These are phyloP conservation scores for Drosophila prostipennis DNA, from an alignment of 2,888 invertebrate genomes.

Conservation along the genomic window DNA sequence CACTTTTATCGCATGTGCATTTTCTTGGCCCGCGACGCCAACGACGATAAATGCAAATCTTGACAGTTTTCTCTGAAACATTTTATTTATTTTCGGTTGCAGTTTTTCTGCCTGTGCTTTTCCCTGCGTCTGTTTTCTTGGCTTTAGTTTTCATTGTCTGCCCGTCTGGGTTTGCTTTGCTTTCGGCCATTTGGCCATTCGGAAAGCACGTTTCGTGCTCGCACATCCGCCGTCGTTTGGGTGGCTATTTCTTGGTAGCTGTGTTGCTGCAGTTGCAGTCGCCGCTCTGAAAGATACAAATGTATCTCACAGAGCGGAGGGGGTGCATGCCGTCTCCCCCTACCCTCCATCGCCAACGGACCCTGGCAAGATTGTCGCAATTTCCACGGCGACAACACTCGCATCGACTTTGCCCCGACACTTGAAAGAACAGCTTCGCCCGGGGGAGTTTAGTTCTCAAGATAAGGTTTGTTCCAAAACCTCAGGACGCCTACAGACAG, in stretches of 20 bases:
- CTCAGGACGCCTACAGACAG: background rate
- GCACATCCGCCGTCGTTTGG: slow-evolving; percentile 61
- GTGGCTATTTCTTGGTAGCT: slow-evolving; percentile 7
- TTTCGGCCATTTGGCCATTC: slow-evolving; percentile 64
- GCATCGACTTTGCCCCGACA: slow-evolving; percentile 12
- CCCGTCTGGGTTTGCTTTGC: slow-evolving; percentile 62
- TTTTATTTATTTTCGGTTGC: slow-evolving; percentile 70
- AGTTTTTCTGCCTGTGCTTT: slow-evolving; percentile 50
- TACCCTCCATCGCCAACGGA: slow-evolving; percentile 1
- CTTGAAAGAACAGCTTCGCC: background rate
- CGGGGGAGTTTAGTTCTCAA: background rate
- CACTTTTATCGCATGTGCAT: slow-evolving; percentile 70
- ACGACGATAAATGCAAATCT: slow-evolving; percentile 72
- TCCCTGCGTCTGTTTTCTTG: slow-evolving; percentile 13
- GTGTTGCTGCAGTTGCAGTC: slow-evolving; percentile 39
- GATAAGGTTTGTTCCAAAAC: background rate
- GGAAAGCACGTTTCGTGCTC: slow-evolving; percentile 74
- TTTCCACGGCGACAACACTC: slow-evolving; percentile 54
- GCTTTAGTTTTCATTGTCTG: slow-evolving; percentile 59
- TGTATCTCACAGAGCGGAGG: slow-evolving; percentile 31
- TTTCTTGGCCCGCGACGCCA: slow-evolving; percentile 64
- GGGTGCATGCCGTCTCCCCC: background rate
- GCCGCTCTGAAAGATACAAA: slow-evolving; percentile 49
- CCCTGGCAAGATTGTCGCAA: slow-evolving; percentile 53
- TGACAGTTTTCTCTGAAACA: slow-evolving; percentile 73